Base-by-base conservation (phyloP, 2,888 invertebrate species). In the Cyclophora punctaria region DNA sequence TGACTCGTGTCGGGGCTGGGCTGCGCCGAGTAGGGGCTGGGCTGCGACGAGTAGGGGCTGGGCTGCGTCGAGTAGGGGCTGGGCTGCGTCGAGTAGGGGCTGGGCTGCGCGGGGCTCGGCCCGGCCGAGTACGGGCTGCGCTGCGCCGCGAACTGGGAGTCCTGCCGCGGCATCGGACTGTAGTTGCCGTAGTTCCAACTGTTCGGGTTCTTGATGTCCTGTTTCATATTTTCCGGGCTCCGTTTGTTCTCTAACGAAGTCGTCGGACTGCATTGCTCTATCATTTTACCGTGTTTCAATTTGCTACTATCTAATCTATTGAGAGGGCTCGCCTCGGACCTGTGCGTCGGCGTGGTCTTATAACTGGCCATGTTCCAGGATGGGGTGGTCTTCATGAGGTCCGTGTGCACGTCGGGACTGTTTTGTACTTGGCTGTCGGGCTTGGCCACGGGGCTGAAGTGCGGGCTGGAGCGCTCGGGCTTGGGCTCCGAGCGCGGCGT, bases 1-100 rank as follows among this genome's bases (percentile, higher is more conserved):
- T 87, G 87, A 59, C 87, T 87, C 44, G 88, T 88, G 59, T 88
- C 87, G 33, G 87, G 87, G 60, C 87, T 87, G 47, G 83, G 85
- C 57, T 86, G 86, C 3, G 85, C 82, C n/a, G 87, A 85, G 56
- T 87, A 88, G 0, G 87, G 87, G 60, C 86, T 86, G 33, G 83
- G 86, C 50, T 86, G 86, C 3, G 86, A 71, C 4, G 86, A 86
- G 60, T 87, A 87, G 0, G 86, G 83, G 56, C 86, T 86, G 35
- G 85, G 86, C 51, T 86, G 86, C 0, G 86, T 75, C 3, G 86
- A 85, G 52, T 87, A 87, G 0, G 88, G 87, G 60, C 88, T 88
- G 34, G 88, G 89, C 57, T 88, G 89, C 41, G 87, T 82, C 46
- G 53, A 50, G 47, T 50, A 50, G 3, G 59, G 48, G 60, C 88